These are phyloP conservation scores for Catharus ustulatus DNA, from an alignment of 2,797 vertebrate genomes.

Conservation along the genomic window DNA sequence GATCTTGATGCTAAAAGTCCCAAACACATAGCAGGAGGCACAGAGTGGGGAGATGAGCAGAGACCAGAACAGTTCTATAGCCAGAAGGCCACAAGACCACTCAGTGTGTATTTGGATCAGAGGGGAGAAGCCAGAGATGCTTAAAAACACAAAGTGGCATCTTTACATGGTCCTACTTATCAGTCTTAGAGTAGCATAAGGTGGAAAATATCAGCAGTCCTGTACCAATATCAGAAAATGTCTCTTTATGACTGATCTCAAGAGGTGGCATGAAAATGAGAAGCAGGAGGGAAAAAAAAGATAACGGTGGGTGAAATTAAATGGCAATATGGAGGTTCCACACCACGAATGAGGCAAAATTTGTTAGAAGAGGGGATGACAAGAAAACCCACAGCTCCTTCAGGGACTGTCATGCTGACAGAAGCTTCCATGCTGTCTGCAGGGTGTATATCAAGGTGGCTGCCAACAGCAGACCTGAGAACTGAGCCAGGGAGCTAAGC, in stretches of 20 bases:
- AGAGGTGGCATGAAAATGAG: neutral
- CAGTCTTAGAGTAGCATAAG: neutral
- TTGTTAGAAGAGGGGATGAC: neutral
- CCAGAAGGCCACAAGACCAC: neutral
- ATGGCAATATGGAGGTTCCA: neutral
- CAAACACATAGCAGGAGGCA: neutral
- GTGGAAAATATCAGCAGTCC: neutral
- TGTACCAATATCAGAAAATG: neutral
- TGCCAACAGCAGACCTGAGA: neutral
- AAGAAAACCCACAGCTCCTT: neutral
- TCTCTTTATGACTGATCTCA: neutral
- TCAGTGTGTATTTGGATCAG: neutral
- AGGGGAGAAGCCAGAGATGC: neutral
- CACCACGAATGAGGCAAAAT: neutral
- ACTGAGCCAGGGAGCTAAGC: neutral
- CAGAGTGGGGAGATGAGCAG: neutral
- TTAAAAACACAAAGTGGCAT: neutral
- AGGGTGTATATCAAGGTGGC: neutral
- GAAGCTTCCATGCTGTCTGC: neutral
- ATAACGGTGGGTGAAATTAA: neutral
- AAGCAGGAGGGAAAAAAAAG: neutral
- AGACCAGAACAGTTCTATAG: neutral
- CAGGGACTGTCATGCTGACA: rapidly evolving
- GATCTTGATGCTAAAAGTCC: neutral
- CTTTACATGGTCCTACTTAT: neutral